Base-by-base conservation (phyloP, 2,113 vertebrate genomes). In the Camelus dromedarius region DNA sequence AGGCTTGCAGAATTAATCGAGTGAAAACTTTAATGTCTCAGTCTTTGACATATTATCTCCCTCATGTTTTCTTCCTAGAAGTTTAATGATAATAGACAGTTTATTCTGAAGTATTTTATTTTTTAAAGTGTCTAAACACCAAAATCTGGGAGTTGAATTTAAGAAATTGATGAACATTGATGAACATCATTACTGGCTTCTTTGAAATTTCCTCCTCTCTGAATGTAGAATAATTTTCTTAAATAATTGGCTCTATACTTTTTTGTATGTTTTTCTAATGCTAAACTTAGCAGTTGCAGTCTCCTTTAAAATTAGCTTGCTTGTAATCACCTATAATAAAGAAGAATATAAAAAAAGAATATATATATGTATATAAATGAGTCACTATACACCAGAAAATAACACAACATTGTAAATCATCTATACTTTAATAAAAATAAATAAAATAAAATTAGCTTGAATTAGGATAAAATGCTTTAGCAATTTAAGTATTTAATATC, bases 161-260 rank as follows among this genome's bases (percentile, higher is more conserved):
- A 79, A 88, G 28, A 81, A 94, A 82, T 42, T 73, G 30, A 26
- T 86, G 22, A 91, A 38, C 26, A 42, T 42, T 42, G 38, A 42
- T 42, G 38, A 42, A 42, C 54, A 35, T 54, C 88, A 35, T 76
- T 92, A 76, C n/a, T 72, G n/a, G 13, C 24, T n/a, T 96, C 35
- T 95, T 58, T 90, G 54, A 86, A 90, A 94, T 48, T 90, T 83
- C 32, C 48, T 96, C 16, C 86, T 95, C 18, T 42, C 22, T 60
- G 18, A 82, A 92, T 95, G 84, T 54, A 79, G 24, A 73, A 58
- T 20, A 84, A 79, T 42, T 73, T 82, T 79, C 19, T 67, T 76
- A 85, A 90, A 46, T 91, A 91, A 62, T 48, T 70, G 2, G 15
- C 8, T 9, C 15, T 83, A 52, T 58, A 35, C 0, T 73, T 35